phyloP scores from a whole-genome alignment of 92 coral and sea anemone genomes.

The Palythoa grandis region DNA sequence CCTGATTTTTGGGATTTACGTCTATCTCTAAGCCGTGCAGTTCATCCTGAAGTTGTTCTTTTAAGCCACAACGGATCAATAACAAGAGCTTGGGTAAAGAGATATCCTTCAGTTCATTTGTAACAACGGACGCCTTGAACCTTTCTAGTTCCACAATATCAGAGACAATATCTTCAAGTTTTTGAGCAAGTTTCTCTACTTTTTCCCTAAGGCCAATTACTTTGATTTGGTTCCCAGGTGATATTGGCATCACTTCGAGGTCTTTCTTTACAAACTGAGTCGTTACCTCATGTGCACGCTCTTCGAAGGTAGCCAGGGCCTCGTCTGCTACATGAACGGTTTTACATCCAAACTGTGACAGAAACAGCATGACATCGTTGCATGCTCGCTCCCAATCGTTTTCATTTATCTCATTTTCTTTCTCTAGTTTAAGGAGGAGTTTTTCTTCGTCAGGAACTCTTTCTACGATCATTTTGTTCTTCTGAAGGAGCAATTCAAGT shows the following conservation, averaged over 20 bases:
- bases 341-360: conserved; percentile 11
- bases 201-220: conserved; percentile 42
- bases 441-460: conserved; percentile 4
- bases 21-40: conserved; percentile 32
- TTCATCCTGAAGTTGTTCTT: conserved; percentile 34
- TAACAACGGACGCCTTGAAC: conserved; percentile 48
- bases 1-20: conserved; percentile 19
- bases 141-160: conserved; percentile 48
- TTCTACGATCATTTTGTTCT: background rate
- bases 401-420: background rate
- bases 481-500: background rate
- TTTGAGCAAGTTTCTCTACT: conserved; percentile 36
- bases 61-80: conserved; percentile 33
- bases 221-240: conserved; percentile 4
- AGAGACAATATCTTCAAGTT: conserved; percentile 41
- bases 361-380: conserved; percentile 5
- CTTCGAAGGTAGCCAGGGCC: conserved; percentile 8
- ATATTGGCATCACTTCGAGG: background rate
- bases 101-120: conserved; percentile 2
- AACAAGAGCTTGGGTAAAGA: conserved; percentile 34
- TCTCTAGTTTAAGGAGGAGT: background rate
- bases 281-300: background rate
- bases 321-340: background rate
- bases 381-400: conserved; percentile 13
- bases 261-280: conserved; percentile 6